phyloP scores from a whole-genome alignment of 2,113 vertebrate species.

The Bostrychus sinensis region DNA sequence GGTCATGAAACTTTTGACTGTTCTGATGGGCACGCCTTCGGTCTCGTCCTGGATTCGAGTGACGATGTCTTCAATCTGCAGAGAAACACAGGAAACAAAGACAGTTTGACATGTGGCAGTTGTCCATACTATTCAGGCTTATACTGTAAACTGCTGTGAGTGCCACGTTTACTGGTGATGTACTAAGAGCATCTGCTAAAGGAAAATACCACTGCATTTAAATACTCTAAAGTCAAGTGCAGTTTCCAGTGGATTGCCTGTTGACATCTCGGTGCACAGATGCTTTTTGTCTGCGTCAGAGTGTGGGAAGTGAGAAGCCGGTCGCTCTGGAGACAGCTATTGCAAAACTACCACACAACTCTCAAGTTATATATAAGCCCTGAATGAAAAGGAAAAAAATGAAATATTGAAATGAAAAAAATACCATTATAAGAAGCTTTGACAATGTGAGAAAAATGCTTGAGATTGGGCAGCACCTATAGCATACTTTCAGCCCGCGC shows the following conservation, averaged over 20 bases:
- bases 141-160: no score
- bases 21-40: slow-evolving; percentile 93
- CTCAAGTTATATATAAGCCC: slow-evolving; percentile 60
- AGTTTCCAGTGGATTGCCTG: slow-evolving; percentile 31
- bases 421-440: no score
- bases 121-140: no score
- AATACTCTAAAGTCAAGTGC: not conserved
- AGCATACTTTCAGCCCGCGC: not conserved
- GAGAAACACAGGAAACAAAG: slow-evolving; percentile 11
- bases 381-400: slow-evolving; percentile 19
- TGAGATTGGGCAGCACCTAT: not conserved
- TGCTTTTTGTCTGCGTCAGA: slow-evolving; percentile 54
- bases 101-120: not conserved
- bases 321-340: slow-evolving; percentile 68
- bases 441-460: not conserved
- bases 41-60: slow-evolving; percentile 93
- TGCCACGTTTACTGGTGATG: no score
- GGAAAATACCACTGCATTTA: not conserved
- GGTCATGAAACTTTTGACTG: slow-evolving; percentile 98
- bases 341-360: slow-evolving; percentile 36
- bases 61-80: slow-evolving; percentile 95
- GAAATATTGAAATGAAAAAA: not conserved
- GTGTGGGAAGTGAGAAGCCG: slow-evolving; percentile 66
- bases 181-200: not conserved
- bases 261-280: slow-evolving; percentile 48